Evolutionary conservation across 2,888 invertebrate species (phyloP), one percentile per base, ranked within the genome.

Genomic region (Pyrgus malvae): DNA sequence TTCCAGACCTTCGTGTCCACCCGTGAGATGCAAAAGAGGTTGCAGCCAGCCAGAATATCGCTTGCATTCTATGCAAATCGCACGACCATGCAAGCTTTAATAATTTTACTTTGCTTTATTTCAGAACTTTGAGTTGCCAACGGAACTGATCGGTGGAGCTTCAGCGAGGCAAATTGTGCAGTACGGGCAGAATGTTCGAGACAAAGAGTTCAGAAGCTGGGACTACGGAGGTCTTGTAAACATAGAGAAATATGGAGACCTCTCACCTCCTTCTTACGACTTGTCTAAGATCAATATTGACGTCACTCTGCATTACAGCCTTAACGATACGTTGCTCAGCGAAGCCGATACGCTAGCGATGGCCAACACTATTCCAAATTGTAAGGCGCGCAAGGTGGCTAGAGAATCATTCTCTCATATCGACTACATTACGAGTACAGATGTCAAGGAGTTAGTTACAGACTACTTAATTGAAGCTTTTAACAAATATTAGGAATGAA

Each of bases 81-180:
- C n/a, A n/a, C n/a, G n/a, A n/a, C n/a, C n/a, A n/a, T n/a, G n/a
- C n/a, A n/a, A n/a, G n/a, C n/a, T n/a, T n/a, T n/a, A n/a, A n/a
- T n/a, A n/a, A 41, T 27, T 41, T 4, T 25, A 16, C 16, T 14
- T 42, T n/a, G n/a, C 1, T 14, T 14, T 31, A 25, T n/a, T n/a
- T 11, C 45, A 45, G 45, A 31, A 19, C 6, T 12, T 49, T 14
- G 40, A 49, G n/a, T 1, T 21, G 7, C 41, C 41, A 23, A 35
- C 57, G 1, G 61, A 58, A 27, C n/a, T 59, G 1, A 19, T 60
- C 8, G 61, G 62, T 9, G 67, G 68, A n/a, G 64, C 66, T 0
- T 55, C 72, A 2, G 29, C 65, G 1, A 72, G 70, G 19, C 69
- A 69, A 56, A 51, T 66, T 29, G 68, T 66, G 1, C 70, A 70